Base-by-base conservation (phyloP, 2,113 vertebrate species). In the Phylloscopus trochilus region DNA sequence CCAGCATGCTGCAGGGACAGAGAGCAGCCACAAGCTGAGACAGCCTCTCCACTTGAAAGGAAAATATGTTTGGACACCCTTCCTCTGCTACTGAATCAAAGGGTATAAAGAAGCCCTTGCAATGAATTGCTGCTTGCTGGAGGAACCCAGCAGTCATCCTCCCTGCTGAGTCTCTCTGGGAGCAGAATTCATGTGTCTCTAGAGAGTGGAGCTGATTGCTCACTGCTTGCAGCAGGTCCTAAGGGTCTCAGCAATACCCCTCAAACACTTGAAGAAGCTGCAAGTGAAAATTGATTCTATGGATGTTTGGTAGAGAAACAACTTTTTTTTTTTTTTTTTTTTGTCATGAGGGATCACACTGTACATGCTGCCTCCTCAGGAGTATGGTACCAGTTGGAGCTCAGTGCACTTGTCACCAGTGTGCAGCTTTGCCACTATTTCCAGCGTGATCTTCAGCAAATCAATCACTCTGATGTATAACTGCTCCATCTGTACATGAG, bases 211-310 rank as follows among this genome's bases (percentile, higher is more conserved):
- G 46, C 41, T 35, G 60, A 52, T 1, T 75, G 39, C 33, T 74
- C 44, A 7, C 11, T 53, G 53, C 31, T 60, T 51, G 60, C 0
- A 4, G 37, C 47, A 83, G 1, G 1, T 67, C 21, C 68, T 35
- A 11, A 0, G 0, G 11, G 13, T 56, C 12, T 70, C 68, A 63
- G 47, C 30, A 80, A 49, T 7, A 33, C 21, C 1, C 3, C 24
- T 49, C n/a, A 58, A 73, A 63, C 12, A 52, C 23, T 7, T 79
- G 27, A 49, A 53, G 63, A 49, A 83, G 16, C 20, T 43, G 13
- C 15, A 76, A 80, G 27, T 67, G 56, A 43, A 62, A 83, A 62
- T 15, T 8, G 35, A 35, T 66, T 67, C 46, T 37, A 17, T 37
- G 23, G 52, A 27, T 56, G 23, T 60, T 83, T 51, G 56, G 49